Conservation (phyloP, 2,888 invertebrate species). For the Psococerastis gibbosa region DNA sequence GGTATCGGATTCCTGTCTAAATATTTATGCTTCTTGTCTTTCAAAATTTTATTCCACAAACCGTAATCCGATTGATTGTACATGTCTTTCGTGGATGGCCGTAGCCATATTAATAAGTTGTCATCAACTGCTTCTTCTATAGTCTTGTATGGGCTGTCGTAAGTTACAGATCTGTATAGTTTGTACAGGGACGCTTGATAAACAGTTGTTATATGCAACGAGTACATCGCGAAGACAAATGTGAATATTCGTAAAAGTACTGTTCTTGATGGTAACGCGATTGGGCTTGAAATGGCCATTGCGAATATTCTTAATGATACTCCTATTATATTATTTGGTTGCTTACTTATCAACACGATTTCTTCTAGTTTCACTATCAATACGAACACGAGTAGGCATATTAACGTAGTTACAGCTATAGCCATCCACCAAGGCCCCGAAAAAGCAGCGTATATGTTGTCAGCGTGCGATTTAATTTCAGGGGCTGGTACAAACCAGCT, state of each 20-base stretch:
- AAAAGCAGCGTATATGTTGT: not conserved
- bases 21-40: too few relatives aligned
- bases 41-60: constrained; percentile 2
- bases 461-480: not conserved
- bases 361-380: not conserved
- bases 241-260: not conserved
- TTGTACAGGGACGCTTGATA: constrained; percentile 6
- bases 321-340: not conserved
- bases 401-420: not conserved
- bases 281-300: not conserved
- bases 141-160: not conserved
- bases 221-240: not conserved
- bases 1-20: too few relatives aligned
- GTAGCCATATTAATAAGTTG: not conserved
- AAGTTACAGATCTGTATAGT: not conserved
- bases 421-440: not conserved
- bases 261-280: not conserved
- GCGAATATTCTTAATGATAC: not conserved
- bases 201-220: constrained; percentile 1
- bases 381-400: not conserved
- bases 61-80: not conserved
- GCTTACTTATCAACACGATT: not conserved
- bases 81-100: not conserved
- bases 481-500: constrained; percentile 5
- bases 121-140: constrained; percentile 1